Base-by-base conservation (phyloP, 1,140 invertebrate species). In the Megalopta genalis region DNA sequence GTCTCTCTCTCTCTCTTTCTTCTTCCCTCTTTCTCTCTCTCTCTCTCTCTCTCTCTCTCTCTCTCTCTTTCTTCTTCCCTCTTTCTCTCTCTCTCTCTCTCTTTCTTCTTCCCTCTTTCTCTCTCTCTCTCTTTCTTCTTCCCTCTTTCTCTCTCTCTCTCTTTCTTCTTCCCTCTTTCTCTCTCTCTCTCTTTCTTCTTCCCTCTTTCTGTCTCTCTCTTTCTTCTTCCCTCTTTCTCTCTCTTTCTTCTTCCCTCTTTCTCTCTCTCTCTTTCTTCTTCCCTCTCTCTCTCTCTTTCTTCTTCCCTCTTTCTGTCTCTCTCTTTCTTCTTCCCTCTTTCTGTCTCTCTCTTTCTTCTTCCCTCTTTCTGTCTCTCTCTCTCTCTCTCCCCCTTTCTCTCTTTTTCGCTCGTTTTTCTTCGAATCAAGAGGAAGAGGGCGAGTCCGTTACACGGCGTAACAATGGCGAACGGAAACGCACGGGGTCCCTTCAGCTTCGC, bases 401-500 rank as follows among this genome's bases (percentile, higher is more conserved):
- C 4, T 32, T 32, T 4, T 32, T 32, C 32, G 32, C 32, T 32
- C 32, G 32, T n/a, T 18, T 54, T 18, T 4, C 10, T 21, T 0
- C 21, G 23, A 16, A 6, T 5, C 32, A 27, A 3, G 2, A 37
- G 54, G 46, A 23, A 5, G 14, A 7, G 49, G 49, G 46, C 16
- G 16, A 63, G 66, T 70, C 49, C 27, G 67, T 77, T 63, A 52
- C 59, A 77, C 46, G 59, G 16, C 16, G 59, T 23, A 77, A 77
- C 75, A 63, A 27, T 52, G 67, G 57, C 74, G 66, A 21, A 32
- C 42, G 62, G 23, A 27, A 57, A 42, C 25, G 7, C 57, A 1
- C 60, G 1, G n/a, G 9, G 23, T 54, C 73, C 73, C 25, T 77
- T 80, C 27, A 68, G 63, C 64, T 39, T 77, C 52, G 54, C 72